phyloP scores from a whole-genome alignment of 2,888 invertebrate genomes.

The Graphium colonna region DNA sequence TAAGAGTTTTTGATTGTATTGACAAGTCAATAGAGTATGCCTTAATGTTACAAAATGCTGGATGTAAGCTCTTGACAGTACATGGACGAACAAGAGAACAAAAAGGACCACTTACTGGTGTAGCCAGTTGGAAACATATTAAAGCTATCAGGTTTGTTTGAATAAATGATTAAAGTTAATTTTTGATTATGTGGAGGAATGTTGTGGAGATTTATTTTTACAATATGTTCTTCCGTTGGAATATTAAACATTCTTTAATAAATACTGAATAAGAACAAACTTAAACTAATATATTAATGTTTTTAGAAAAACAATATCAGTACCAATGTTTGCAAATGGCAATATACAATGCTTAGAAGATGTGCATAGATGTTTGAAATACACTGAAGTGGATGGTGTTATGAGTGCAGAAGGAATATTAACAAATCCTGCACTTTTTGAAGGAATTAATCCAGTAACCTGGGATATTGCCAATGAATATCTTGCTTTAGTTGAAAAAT shows the following conservation, averaged over 20 bases:
- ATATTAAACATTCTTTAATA: no score
- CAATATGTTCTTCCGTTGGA: no score
- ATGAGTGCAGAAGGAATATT: slow-evolving; percentile 98
- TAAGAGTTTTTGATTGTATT: slow-evolving; percentile 92
- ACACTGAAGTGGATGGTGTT: slow-evolving; percentile 91
- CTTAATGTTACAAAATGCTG: slow-evolving; percentile 95
- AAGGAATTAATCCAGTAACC: slow-evolving; percentile 86
- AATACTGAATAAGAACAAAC: no score
- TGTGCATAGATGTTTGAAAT: slow-evolving; percentile 89
- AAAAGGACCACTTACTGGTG: slow-evolving; percentile 96
- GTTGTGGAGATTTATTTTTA: no score
- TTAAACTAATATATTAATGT: slow-evolving; percentile 18
- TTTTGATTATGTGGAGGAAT: no score
- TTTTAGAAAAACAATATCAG: slow-evolving; percentile 88
- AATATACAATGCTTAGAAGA: slow-evolving; percentile 96
- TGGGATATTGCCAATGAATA: slow-evolving; percentile 96
- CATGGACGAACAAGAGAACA: slow-evolving; percentile 98
- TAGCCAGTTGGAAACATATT: slow-evolving; percentile 97
- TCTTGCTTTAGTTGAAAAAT: slow-evolving; percentile 87
- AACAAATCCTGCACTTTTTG: slow-evolving; percentile 97
- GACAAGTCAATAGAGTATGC: slow-evolving; percentile 95
- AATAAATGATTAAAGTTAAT: no score
- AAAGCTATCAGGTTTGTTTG: slow-evolving; percentile 88
- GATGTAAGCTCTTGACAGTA: slow-evolving; percentile 94
- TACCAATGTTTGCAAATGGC: slow-evolving; percentile 98